phyloP scores from a whole-genome alignment of 2,797 vertebrate species.

The Falco novaeseelandiae region DNA sequence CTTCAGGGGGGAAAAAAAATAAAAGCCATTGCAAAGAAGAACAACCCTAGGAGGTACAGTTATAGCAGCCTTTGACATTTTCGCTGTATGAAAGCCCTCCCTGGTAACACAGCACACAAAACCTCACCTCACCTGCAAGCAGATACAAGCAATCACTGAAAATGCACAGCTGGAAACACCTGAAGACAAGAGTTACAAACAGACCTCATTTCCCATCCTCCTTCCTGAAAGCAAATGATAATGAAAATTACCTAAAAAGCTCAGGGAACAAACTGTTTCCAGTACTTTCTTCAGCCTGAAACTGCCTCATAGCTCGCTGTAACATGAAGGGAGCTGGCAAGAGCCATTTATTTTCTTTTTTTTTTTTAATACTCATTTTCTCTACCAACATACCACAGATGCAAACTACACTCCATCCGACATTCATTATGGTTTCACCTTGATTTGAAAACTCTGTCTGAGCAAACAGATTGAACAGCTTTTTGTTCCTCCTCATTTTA shows the following conservation, averaged over 20 bases:
- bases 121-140: background rate
- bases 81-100: background rate
- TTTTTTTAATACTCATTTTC: background rate
- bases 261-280: background rate
- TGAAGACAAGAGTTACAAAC: background rate
- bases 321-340: background rate
- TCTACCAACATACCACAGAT: background rate
- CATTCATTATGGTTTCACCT: background rate
- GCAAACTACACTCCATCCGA: background rate
- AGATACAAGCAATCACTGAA: background rate
- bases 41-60: background rate
- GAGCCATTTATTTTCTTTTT: background rate
- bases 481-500: background rate
- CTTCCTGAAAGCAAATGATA: background rate
- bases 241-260: background rate
- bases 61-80: background rate
- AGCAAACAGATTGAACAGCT: background rate
- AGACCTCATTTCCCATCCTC: background rate
- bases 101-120: background rate
- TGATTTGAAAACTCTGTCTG: background rate
- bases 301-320: background rate
- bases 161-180: background rate
- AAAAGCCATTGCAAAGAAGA: background rate
- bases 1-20: background rate
- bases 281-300: background rate